These are phyloP conservation scores for Indicator indicator DNA, from an alignment of 2,113 vertebrate genomes.

Conservation along the genomic window DNA sequence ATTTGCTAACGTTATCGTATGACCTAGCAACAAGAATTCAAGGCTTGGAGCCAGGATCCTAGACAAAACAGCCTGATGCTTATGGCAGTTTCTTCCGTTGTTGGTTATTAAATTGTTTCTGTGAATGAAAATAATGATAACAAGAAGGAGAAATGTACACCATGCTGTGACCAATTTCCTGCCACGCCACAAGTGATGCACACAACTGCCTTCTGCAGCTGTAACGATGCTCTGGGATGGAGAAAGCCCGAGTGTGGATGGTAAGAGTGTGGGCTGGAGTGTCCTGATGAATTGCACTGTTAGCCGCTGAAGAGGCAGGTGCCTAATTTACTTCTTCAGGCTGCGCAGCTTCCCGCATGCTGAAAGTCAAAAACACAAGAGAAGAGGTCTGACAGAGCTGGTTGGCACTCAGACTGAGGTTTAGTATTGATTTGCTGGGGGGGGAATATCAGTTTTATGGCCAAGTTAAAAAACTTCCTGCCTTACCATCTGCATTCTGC, in stretches of 20 bases:
- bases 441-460: not conserved
- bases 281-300: not conserved
- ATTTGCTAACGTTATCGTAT: conserved; percentile 34
- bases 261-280: not conserved
- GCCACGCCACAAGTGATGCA: not conserved
- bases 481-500: not conserved
- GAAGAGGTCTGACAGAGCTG: not conserved
- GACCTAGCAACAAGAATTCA: conserved; percentile 12
- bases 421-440: not conserved
- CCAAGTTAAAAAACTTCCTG: not conserved
- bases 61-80: conserved; percentile 44
- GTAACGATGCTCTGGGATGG: not conserved
- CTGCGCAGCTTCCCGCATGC: not conserved
- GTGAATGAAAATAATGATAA: conserved; percentile 31
- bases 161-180: conserved; percentile 45
- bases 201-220: not conserved
- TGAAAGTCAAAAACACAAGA: not conserved
- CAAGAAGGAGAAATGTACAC: not conserved
- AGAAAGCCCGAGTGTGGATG: not conserved
- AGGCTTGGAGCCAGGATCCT: conserved; percentile 11
- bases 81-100: conserved; percentile 37
- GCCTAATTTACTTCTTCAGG: not conserved
- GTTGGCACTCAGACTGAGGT: not conserved
- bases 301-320: not conserved
- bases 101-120: conserved; percentile 47